Evolutionary conservation across 2,797 vertebrate genomes (phyloP).

Genomic region (Ambastaia sidthimunki): DNA sequence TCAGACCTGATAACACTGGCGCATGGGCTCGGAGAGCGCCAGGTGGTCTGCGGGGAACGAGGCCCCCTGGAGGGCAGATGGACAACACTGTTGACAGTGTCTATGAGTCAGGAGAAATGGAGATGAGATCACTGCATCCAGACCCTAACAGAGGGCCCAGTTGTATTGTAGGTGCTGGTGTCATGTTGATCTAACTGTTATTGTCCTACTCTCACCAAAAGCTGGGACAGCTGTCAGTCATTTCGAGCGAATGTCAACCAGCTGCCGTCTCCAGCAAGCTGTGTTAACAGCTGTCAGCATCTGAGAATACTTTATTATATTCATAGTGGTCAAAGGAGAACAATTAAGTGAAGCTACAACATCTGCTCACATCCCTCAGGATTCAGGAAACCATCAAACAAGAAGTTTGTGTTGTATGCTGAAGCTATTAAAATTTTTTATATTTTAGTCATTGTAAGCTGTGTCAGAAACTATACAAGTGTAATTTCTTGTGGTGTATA

Average conservation of each 20-base stretch:
- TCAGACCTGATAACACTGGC: slow-evolving; percentile 76
- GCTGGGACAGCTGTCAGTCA: slow-evolving; percentile 33
- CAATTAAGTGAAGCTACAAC: slow-evolving; percentile 14
- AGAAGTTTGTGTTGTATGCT: not conserved
- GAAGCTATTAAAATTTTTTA: not conserved
- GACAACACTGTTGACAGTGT: slow-evolving; percentile 50
- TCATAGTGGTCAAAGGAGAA: slow-evolving; percentile 18
- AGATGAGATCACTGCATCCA: slow-evolving; percentile 13
- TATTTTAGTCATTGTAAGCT: not conserved
- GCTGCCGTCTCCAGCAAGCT: slow-evolving; percentile 20
- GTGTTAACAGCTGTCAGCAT: slow-evolving; percentile 28
- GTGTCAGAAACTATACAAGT: not conserved
- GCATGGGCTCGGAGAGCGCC: slow-evolving; percentile 58
- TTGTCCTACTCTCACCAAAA: not conserved
- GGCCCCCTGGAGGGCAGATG: slow-evolving; percentile 61
- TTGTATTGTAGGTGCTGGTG: slow-evolving; percentile 2
- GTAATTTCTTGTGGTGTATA: not conserved
- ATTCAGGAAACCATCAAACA: not conserved
- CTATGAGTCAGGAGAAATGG: slow-evolving; percentile 47
- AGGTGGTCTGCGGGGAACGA: slow-evolving; percentile 58
- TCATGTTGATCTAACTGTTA: slow-evolving; percentile 12
- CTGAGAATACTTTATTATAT: slow-evolving; percentile 1
- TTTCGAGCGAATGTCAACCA: not conserved
- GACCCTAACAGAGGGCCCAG: not conserved
- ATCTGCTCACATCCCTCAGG: slow-evolving; percentile 15